Evolutionary conservation across 2,888 invertebrate genomes (phyloP).

Genomic region (Teleiodes luculella): DNA sequence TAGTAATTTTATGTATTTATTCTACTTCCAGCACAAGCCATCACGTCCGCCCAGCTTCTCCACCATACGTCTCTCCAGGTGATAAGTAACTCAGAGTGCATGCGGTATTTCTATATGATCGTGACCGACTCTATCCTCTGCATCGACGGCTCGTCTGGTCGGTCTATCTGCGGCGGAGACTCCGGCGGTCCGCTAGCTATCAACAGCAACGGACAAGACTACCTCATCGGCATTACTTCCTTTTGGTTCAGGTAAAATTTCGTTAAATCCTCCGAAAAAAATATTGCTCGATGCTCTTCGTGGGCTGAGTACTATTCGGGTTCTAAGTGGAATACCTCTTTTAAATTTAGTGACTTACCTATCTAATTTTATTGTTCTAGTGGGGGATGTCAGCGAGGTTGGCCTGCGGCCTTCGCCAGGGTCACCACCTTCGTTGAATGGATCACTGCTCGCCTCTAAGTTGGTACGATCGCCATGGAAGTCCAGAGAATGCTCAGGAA

Average conservation of each 20-base stretch:
- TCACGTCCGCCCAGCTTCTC: conserved; percentile 25
- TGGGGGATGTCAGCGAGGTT: too few species aligned
- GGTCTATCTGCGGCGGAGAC: conserved; percentile 22
- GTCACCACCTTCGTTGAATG: conserved; percentile 22
- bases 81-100: conserved; percentile 25
- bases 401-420: conserved; percentile 24
- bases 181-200: conserved; percentile 23
- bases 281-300: too few species aligned
- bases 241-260: conserved; percentile 24
- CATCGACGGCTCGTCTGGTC: conserved; percentile 6
- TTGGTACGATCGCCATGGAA: too few species aligned
- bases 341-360: too few species aligned
- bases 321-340: too few species aligned
- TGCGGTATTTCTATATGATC: conserved; percentile 6
- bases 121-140: conserved; percentile 20
- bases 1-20: too few species aligned
- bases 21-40: too few species aligned
- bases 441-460: conserved; percentile 19
- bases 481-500: too few species aligned
- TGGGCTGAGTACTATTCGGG: too few species aligned
- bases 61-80: conserved; percentile 46
- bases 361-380: too few species aligned
- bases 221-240: conserved; percentile 25
- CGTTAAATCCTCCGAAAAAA: conserved; percentile 14
- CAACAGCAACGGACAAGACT: background rate